phyloP scores from a whole-genome alignment of 2,113 vertebrate species.

The Dipodomys stephensi region DNA sequence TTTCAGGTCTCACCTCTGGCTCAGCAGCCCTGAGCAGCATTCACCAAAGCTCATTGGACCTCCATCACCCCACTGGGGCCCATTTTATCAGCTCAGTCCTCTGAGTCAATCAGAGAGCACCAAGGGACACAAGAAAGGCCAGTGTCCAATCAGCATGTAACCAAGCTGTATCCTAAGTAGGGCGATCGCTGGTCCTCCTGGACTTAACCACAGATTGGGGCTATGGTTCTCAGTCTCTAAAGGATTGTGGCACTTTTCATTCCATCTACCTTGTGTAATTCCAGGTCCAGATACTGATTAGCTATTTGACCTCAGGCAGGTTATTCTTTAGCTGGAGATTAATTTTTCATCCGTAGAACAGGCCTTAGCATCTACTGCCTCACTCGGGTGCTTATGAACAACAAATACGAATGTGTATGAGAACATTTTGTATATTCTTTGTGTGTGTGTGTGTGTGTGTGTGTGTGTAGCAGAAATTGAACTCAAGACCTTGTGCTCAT shows the following conservation, averaged over 20 bases:
- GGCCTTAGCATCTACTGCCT: neutral
- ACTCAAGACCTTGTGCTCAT: too few relatives aligned
- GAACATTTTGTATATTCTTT: neutral
- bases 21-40: neutral
- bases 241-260: too few relatives aligned
- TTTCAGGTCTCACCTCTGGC: neutral
- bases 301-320: neutral
- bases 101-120: neutral
- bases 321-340: neutral
- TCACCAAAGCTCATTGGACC: neutral
- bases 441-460: too few relatives aligned
- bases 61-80: neutral
- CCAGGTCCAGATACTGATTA: neutral
- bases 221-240: neutral
- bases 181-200: neutral
- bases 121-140: neutral
- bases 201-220: neutral
- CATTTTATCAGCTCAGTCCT: neutral
- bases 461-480: too few relatives aligned
- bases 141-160: neutral
- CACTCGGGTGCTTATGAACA: neutral
- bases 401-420: neutral
- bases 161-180: neutral
- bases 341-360: neutral
- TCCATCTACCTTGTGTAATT: neutral